Evolutionary conservation across 2,888 invertebrate genomes (phyloP), one percentile per base, ranked within the genome.

Genomic region (Cenopis cana): DNA sequence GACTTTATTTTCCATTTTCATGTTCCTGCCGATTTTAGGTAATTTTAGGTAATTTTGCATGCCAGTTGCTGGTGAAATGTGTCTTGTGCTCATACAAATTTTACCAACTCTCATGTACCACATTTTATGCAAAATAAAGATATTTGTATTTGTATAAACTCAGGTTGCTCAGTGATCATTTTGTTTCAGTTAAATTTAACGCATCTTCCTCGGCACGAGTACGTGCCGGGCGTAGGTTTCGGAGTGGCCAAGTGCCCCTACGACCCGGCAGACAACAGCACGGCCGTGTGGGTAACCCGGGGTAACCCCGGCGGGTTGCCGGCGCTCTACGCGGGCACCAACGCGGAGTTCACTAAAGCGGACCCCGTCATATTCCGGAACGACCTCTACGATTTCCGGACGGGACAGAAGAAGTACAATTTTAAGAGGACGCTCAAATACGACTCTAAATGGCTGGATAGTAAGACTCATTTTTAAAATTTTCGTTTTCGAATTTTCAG

Each of bases 361-460:
- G 96, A 96, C 83, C 95, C 96, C 14, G 95, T 96, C 75, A 96
- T 96, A 81, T 96, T 96, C 82, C 92, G 96, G 33, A 95, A 95
- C 72, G 95, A 95, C 81, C 93, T 96, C 60, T 95, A 94, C 80
- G 95, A 95, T 83, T 90, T 93, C 78, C 90, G 94, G 41, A 94
- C 95, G 64, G 94, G 95, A 66, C 93, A 94, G 78, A 94, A 95
- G 82, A 92, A 94, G 79, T 95, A 94, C 80, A 93, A 94, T 76
- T 95, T 95, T 81, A 95, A 95, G 82, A 88, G 96, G 72, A 96
- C 96, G 17, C 87, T 96, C 78, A 95, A 95, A 85, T 95, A 95
- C 77, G 96, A 96, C 84, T 95, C 95, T 33, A 96, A 96, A 82
- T 96, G 96, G 96, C 91, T 96, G 72, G 96, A 96, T 85, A 96